A percentile compares a stretch with the other conserved stretches of the same genome.
phyloP scores from a whole-genome alignment of 2,888 invertebrate species.

The Rhingia rostrata region DNA sequence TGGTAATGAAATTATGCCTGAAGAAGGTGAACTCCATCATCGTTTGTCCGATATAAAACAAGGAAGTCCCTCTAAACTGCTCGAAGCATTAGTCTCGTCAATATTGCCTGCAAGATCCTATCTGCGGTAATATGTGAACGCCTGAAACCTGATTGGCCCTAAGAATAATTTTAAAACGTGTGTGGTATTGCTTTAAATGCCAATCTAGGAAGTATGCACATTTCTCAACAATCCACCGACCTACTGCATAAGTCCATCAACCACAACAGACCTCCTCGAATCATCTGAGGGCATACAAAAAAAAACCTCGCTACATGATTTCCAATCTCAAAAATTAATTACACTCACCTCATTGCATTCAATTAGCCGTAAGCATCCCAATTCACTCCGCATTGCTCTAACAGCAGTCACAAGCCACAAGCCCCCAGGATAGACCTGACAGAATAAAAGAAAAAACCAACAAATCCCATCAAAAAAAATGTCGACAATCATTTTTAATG shows the following conservation, averaged over 20 bases:
- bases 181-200: not conserved
- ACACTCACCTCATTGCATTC: conserved; percentile 60
- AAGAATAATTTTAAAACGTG: not conserved
- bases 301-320: conserved; percentile 40
- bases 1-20: too few relatives aligned
- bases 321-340: conserved; percentile 59
- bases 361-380: conserved; percentile 60
- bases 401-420: conserved; percentile 15
- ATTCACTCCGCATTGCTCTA: conserved; percentile 25
- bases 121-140: too few relatives aligned
- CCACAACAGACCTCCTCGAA: not conserved
- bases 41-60: too few relatives aligned
- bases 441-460: not conserved
- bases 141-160: too few relatives aligned
- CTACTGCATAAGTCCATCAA: not conserved
- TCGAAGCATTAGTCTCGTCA: too few relatives aligned
- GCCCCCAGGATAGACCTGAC: not conserved
- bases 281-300: not conserved
- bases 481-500: conserved; percentile 63
- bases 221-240: too few relatives aligned
- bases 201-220: too few relatives aligned
- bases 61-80: too few relatives aligned
- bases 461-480: conserved; percentile 15
- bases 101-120: too few relatives aligned
- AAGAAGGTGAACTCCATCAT: too few relatives aligned